phyloP scores from a whole-genome alignment of 2,797 vertebrate genomes.

The Acanthis flammea region DNA sequence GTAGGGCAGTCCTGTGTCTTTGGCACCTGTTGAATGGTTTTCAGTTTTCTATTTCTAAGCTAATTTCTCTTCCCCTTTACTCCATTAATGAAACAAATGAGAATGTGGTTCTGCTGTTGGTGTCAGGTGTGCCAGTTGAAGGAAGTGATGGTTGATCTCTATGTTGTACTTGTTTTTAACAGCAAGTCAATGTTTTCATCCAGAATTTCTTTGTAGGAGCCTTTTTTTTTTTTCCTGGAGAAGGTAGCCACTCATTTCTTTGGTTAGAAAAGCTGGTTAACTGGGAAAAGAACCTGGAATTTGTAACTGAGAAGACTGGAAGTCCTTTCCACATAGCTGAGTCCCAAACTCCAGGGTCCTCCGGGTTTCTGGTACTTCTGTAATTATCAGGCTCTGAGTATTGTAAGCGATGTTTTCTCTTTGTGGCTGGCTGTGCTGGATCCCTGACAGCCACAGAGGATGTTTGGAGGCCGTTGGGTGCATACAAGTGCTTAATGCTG shows the following conservation, averaged over 20 bases:
- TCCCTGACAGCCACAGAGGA: neutral
- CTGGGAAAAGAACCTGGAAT: neutral
- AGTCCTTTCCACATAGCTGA: neutral
- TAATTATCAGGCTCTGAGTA: neutral
- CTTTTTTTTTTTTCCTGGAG: neutral
- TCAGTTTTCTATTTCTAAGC: neutral
- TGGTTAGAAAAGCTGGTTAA: neutral
- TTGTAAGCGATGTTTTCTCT: neutral
- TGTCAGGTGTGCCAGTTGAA: neutral
- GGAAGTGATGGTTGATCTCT: neutral
- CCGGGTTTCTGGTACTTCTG: neutral
- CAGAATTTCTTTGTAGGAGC: neutral
- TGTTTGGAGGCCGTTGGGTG: neutral
- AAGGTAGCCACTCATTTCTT: neutral
- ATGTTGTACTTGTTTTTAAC: neutral
- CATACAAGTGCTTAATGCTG: neutral
- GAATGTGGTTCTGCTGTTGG: neutral
- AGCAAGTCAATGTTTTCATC: neutral
- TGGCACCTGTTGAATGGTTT: neutral
- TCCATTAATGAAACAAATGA: neutral
- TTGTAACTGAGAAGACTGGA: neutral
- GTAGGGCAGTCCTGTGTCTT: neutral
- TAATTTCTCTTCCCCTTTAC: neutral
- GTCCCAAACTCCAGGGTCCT: fast-evolving
- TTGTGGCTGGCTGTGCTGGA: fast-evolving